phyloP scores from a whole-genome alignment of 2,888 invertebrate species.

The Sesia bembeciformis region DNA sequence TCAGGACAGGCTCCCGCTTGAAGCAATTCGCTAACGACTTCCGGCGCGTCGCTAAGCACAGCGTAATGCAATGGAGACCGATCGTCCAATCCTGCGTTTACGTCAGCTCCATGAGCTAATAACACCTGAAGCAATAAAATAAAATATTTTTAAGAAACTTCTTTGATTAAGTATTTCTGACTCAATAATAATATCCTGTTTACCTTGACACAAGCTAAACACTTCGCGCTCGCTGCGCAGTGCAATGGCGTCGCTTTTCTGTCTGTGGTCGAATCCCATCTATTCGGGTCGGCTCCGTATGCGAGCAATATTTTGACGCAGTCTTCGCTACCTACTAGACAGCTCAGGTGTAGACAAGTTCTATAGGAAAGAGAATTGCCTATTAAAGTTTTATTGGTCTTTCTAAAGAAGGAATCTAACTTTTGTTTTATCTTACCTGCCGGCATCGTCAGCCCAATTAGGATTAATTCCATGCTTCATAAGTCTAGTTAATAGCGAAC shows the following conservation, averaged over 20 bases:
- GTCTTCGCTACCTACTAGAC: constrained; percentile 82
- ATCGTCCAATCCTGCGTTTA: constrained; percentile 81
- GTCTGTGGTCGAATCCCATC: constrained; percentile 79
- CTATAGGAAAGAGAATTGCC: constrained; percentile 19
- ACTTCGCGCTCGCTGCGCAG: constrained; percentile 82
- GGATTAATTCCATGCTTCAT: constrained; percentile 75
- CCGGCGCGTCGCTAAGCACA: constrained; percentile 82
- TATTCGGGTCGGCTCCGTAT: constrained; percentile 79
- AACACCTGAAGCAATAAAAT: constrained; percentile 64
- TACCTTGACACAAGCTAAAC: constrained; percentile 76
- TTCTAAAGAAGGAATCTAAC: not conserved
- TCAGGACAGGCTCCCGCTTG: constrained; percentile 87
- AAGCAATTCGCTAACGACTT: constrained; percentile 82
- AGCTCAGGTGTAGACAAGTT: constrained; percentile 82
- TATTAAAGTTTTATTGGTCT: not conserved
- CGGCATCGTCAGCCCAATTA: constrained; percentile 78
- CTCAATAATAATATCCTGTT: constrained; percentile 14
- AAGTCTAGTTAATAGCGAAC: constrained; percentile 66
- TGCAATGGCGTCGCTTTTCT: constrained; percentile 83
- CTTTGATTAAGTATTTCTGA: constrained; percentile 9
- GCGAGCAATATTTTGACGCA: constrained; percentile 81
- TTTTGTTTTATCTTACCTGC: constrained; percentile 66
- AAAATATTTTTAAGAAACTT: constrained; percentile 14
- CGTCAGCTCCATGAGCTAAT: constrained; percentile 82
- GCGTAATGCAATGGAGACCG: constrained; percentile 89